A percentile compares a stretch with the other conserved stretches of the same genome.
Conservation (phyloP, 2,888 invertebrate species). For the Keiferia lycopersicella region DNA sequence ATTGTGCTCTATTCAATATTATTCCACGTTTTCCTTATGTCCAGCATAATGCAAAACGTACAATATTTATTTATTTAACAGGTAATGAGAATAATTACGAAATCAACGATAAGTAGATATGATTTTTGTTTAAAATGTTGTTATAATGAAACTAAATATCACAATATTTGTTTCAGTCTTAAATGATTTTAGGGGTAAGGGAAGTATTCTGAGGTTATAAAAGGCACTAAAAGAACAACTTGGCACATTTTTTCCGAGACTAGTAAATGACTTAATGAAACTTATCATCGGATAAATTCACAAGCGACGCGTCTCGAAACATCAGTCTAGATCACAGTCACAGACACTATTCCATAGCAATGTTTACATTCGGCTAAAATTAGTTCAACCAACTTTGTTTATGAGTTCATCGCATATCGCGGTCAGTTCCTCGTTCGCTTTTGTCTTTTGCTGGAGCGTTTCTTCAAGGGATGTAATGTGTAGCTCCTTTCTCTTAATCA, state of each 20-base stretch:
- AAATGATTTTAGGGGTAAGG: slow-evolving; percentile 39
- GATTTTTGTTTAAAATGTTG: background rate
- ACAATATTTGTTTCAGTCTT: slow-evolving; percentile 65
- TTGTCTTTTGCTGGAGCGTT: slow-evolving; percentile 91
- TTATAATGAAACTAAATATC: slow-evolving; percentile 45
- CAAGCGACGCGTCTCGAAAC: slow-evolving; percentile 52
- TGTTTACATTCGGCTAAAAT: slow-evolving; percentile 44
- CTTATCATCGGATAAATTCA: slow-evolving; percentile 66
- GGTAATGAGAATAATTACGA: background rate
- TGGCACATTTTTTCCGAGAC: slow-evolving; percentile 60
- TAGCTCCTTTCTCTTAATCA: slow-evolving; percentile 93
- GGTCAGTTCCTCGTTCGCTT: slow-evolving; percentile 94
- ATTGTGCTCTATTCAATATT: background rate
- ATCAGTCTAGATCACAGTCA: slow-evolving; percentile 51
- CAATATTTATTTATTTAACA: background rate
- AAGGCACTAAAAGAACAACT: slow-evolving; percentile 46
- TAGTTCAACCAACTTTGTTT: slow-evolving; percentile 74
- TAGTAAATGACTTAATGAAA: slow-evolving; percentile 54
- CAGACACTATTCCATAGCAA: slow-evolving; percentile 48
- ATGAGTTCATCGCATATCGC: slow-evolving; percentile 97
- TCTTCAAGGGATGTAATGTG: slow-evolving; percentile 91
- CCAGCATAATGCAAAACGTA: slow-evolving; percentile 63
- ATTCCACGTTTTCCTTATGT: slow-evolving; percentile 55
- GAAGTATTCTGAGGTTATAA: slow-evolving; percentile 40
- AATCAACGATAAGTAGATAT: background rate